phyloP scores from a whole-genome alignment of 1,140 invertebrate genomes.

The Thalassaphorura encarpata region DNA sequence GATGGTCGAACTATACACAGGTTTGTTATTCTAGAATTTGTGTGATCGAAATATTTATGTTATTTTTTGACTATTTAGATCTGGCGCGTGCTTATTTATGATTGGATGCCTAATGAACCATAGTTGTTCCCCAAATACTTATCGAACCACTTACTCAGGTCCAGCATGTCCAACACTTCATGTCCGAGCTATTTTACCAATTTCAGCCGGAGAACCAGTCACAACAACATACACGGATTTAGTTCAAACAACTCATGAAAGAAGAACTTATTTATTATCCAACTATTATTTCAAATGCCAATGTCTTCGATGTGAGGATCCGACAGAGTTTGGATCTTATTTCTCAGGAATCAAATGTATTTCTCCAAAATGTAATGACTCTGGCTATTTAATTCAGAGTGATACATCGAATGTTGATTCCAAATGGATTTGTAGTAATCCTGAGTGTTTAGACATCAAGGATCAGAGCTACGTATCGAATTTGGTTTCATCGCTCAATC shows the following conservation, averaged over 20 bases:
- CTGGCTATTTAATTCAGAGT: conserved; percentile 39
- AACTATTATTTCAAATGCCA: conserved; percentile 64
- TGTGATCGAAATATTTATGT: not conserved
- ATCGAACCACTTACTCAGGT: conserved; percentile 40
- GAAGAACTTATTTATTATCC: conserved; percentile 50
- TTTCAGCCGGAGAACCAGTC: conserved; percentile 49
- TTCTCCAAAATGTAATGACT: conserved; percentile 41
- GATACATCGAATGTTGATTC: no score
- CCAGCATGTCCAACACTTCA: conserved; percentile 44
- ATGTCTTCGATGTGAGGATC: conserved; percentile 54
- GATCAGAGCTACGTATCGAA: no score
- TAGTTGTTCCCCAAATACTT: conserved; percentile 38
- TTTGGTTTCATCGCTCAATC: no score
- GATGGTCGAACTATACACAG: conserved; percentile 46
- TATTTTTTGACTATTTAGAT: conserved; percentile 35
- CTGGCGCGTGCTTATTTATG: conserved; percentile 52
- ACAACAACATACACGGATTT: conserved; percentile 62
- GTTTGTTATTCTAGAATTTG: no score
- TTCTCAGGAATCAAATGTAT: conserved; percentile 58
- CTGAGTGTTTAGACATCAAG: no score
- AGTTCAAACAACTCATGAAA: conserved; percentile 60
- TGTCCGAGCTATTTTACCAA: conserved; percentile 49
- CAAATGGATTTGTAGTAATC: no score
- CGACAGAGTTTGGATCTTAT: conserved; percentile 54
- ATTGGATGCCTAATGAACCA: conserved; percentile 50